phyloP scores from a whole-genome alignment of 2,797 vertebrate species.

The Pampus argenteus region DNA sequence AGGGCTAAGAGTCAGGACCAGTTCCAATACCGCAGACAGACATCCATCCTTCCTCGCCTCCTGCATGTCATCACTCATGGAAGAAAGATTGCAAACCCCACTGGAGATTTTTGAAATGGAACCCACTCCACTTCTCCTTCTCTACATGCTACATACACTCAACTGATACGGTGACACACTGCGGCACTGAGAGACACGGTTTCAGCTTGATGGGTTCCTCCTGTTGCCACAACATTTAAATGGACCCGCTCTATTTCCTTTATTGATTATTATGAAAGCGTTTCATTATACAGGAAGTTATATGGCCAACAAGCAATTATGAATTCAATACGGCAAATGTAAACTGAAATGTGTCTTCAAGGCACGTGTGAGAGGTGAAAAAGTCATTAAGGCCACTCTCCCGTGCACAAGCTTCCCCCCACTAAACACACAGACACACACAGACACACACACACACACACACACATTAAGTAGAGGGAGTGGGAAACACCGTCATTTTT shows the following conservation, averaged over 20 bases:
- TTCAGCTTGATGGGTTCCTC: conserved; percentile 74
- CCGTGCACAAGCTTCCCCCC: conserved; percentile 16
- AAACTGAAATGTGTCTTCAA: conserved; percentile 79
- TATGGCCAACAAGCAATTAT: conserved; percentile 83
- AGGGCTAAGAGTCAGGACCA: conserved; percentile 65
- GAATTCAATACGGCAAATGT: conserved; percentile 81
- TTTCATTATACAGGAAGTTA: conserved; percentile 83
- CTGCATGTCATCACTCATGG: conserved; percentile 60
- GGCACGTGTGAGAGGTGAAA: conserved; percentile 63
- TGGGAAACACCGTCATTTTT: conserved; percentile 59
- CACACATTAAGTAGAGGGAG: conserved; percentile 34
- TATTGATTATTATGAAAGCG: conserved; percentile 83
- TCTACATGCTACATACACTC: conserved; percentile 32
- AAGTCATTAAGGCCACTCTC: conserved; percentile 61
- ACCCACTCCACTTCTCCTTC: conserved; percentile 55
- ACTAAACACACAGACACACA: conserved; percentile 10
- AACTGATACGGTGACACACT: conserved; percentile 47
- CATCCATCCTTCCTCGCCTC: conserved; percentile 69
- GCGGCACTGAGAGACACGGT: conserved; percentile 58
- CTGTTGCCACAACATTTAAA: conserved; percentile 76
- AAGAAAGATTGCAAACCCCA: conserved; percentile 52
- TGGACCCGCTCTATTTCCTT: conserved; percentile 80
- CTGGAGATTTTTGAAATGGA: conserved; percentile 70
- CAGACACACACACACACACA: conserved; percentile 24
- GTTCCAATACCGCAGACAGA: conserved; percentile 64